A percentile compares a stretch with the other conserved stretches of the same genome.
Conservation (phyloP, 2,113 vertebrate genomes). For the Caracal caracal region DNA sequence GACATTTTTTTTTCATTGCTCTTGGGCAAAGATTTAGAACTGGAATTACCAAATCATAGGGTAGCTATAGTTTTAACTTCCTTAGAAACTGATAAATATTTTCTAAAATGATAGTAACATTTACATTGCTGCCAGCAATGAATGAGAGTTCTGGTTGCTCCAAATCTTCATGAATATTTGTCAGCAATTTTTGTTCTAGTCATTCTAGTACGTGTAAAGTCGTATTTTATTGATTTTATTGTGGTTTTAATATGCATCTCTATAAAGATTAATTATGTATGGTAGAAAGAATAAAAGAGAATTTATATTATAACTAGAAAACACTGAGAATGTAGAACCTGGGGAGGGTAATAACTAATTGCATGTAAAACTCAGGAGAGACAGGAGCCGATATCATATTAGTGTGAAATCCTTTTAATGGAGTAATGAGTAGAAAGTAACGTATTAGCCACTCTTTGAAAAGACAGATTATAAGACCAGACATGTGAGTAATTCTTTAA, state of each 20-base stretch:
- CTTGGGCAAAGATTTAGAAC: not conserved
- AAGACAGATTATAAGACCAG: conserved; percentile 10
- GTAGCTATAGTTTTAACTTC: not conserved
- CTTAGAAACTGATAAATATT: not conserved
- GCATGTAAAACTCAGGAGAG: not conserved
- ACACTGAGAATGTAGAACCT: not conserved
- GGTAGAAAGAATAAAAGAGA: not conserved
- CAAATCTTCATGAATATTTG: not conserved
- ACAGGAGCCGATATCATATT: not conserved
- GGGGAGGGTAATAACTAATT: not conserved
- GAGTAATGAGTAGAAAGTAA: not conserved
- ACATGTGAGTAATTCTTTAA: not conserved
- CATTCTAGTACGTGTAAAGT: not conserved
- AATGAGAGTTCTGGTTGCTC: not conserved
- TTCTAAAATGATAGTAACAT: not conserved
- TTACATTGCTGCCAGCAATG: not conserved
- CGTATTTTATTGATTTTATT: not conserved
- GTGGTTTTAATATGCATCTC: not conserved
- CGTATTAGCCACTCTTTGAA: not conserved
- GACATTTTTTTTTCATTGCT: not conserved
- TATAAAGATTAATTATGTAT: not conserved
- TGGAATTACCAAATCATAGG: not conserved
- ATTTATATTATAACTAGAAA: not conserved
- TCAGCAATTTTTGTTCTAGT: not conserved
- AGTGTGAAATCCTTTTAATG: not conserved